Evolutionary conservation across 2,113 vertebrate genomes (phyloP).

Genomic region (Mus pahari): DNA sequence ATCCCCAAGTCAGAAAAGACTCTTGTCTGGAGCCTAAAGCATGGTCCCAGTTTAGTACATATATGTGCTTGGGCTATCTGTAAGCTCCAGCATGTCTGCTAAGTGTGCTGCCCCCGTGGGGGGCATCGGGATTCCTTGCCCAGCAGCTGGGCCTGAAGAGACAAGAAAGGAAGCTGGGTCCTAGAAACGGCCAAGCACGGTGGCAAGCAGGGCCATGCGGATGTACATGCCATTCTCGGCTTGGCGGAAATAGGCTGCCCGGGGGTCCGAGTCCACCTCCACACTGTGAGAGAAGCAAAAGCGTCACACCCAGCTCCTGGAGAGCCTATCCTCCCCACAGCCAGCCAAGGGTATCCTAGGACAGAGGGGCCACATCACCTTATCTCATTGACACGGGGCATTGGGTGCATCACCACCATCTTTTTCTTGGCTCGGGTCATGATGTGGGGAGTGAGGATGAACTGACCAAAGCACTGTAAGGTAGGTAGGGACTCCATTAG

Average conservation of each 20-base stretch:
- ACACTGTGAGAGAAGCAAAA: conserved; percentile 82
- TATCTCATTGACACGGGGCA: conserved; percentile 98
- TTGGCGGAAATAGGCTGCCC: conserved; percentile 97
- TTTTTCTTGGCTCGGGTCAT: conserved; percentile 98
- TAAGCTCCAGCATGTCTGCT: neutral
- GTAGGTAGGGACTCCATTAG: neutral
- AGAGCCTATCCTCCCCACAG: neutral
- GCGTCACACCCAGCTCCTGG: neutral
- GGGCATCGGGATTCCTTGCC: conserved; percentile 57
- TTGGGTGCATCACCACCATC: conserved; percentile 99
- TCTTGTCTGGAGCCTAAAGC: conserved; percentile 14
- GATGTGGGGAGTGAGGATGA: conserved; percentile 97
- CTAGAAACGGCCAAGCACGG: conserved; percentile 91
- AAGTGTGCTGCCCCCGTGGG: conserved; percentile 71
- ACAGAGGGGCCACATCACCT: conserved; percentile 84
- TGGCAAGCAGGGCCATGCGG: conserved; percentile 97
- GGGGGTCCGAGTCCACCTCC: conserved; percentile 96
- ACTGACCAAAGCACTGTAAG: conserved; percentile 95
- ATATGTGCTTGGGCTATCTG: neutral
- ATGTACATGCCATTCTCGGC: conserved; percentile 98
- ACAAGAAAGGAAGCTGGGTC: too few species aligned
- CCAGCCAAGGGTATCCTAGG: rapidly evolving
- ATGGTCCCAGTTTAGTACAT: neutral
- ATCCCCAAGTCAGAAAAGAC: neutral
- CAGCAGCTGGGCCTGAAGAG: conserved; percentile 37